phyloP scores from a whole-genome alignment of 2,113 vertebrate genomes.

The Willisornis vidua region DNA sequence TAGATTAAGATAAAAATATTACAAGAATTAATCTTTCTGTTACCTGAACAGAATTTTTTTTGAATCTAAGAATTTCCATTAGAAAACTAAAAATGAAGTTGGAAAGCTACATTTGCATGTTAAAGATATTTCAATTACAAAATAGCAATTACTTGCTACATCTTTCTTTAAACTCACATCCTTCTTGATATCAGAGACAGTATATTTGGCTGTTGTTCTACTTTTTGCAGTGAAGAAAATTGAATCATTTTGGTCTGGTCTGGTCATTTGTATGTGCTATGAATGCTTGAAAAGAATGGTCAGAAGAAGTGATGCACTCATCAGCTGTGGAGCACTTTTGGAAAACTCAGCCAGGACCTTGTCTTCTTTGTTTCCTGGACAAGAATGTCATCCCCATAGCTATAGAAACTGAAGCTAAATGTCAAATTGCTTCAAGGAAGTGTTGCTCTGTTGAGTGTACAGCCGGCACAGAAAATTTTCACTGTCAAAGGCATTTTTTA shows the following conservation, averaged over 20 bases:
- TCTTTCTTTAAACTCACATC: background rate
- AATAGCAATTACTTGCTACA: fast-evolving
- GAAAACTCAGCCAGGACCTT: background rate
- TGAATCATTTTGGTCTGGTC: background rate
- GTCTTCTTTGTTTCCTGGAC: background rate
- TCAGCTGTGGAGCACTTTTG: background rate
- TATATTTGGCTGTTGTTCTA: background rate
- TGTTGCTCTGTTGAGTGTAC: background rate
- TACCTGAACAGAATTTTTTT: background rate
- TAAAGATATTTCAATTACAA: background rate
- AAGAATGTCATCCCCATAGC: background rate
- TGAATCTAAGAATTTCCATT: background rate
- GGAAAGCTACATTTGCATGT: background rate
- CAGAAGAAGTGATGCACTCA: background rate
- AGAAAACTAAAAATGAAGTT: background rate
- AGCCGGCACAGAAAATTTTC: background rate
- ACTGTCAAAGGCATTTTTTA: background rate
- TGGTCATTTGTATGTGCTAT: background rate
- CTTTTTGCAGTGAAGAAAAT: background rate
- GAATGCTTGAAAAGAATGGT: background rate
- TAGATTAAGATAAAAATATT: background rate
- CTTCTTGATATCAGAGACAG: background rate
- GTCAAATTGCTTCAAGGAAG: background rate
- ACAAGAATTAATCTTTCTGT: background rate
- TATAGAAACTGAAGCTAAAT: background rate